Percentiles rank a stretch among this genome's conserved stretches.
phyloP scores from a whole-genome alignment of 1,140 invertebrate species.

The Archegozetes longisetosus region DNA sequence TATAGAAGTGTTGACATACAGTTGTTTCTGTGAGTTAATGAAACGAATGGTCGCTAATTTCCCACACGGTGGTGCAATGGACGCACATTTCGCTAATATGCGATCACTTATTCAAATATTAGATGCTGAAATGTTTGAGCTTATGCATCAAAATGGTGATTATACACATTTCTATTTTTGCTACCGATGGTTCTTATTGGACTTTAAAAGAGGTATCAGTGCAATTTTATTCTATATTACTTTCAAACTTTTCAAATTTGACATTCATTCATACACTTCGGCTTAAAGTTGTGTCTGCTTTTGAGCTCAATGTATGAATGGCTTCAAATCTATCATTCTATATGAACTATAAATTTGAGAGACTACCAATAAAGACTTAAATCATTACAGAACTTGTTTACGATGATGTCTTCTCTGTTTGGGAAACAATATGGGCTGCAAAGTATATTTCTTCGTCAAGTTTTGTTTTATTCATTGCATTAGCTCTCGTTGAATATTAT shows the following conservation, averaged over 20 bases:
- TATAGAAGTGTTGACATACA: conserved; percentile 67
- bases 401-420: conserved; percentile 76
- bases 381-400: conserved; percentile 69
- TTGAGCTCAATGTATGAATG: too few species aligned
- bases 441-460: conserved; percentile 63
- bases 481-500: conserved; percentile 79
- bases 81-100: conserved; percentile 88
- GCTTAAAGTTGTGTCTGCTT: too few species aligned
- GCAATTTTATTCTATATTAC: too few species aligned
- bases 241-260: too few species aligned
- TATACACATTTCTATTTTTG: conserved; percentile 96
- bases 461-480: conserved; percentile 81
- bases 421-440: conserved; percentile 93
- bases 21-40: conserved; percentile 80
- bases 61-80: conserved; percentile 82
- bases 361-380: too few species aligned
- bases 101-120: conserved; percentile 57
- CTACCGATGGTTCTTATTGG: conserved; percentile 74
- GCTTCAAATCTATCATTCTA: too few species aligned
- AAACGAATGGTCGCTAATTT: conserved; percentile 76
- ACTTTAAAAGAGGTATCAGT: conserved; percentile 58
- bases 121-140: conserved; percentile 78
- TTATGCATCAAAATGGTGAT: conserved; percentile 86
- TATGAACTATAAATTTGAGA: too few species aligned
- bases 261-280: too few species aligned